phyloP scores from a whole-genome alignment of 2,797 vertebrate species.

The Antrozous pallidus region DNA sequence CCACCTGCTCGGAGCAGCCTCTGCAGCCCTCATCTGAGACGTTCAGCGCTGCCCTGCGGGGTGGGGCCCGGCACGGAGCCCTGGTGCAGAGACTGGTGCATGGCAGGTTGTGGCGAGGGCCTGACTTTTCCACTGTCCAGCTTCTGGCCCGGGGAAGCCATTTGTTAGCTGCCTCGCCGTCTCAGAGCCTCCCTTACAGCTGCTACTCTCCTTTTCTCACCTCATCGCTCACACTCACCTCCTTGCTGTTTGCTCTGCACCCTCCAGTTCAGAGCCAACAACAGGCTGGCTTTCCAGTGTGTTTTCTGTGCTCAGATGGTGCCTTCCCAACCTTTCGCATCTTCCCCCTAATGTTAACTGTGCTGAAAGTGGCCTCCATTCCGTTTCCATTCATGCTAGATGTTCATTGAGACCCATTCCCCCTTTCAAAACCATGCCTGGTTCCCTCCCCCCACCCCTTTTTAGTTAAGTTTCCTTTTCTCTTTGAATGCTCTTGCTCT shows the following conservation, averaged over 20 bases:
- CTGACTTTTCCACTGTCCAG: neutral
- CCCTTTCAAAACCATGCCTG: neutral
- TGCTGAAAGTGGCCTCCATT: neutral
- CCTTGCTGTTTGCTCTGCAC: too few relatives aligned
- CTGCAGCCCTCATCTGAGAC: neutral
- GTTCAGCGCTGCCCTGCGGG: accelerated
- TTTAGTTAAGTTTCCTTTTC: neutral
- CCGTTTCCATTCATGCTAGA: neutral
- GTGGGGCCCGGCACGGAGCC: neutral
- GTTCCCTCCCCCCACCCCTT: too few relatives aligned
- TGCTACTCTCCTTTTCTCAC: neutral
- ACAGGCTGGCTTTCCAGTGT: neutral
- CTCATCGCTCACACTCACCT: accelerated
- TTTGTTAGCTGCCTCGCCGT: accelerated
- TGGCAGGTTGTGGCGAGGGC: accelerated
- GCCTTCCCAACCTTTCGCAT: too few relatives aligned
- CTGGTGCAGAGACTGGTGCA: accelerated
- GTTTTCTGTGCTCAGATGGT: neutral
- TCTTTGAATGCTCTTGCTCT: neutral
- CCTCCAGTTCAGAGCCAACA: neutral
- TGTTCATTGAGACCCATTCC: neutral
- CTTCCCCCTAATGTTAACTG: neutral
- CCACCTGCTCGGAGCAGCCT: neutral
- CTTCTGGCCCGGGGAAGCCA: neutral
- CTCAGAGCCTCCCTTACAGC: neutral